These are phyloP conservation scores for Armadillidium nasatum DNA, from an alignment of 1,140 invertebrate genomes.

Conservation along the genomic window DNA sequence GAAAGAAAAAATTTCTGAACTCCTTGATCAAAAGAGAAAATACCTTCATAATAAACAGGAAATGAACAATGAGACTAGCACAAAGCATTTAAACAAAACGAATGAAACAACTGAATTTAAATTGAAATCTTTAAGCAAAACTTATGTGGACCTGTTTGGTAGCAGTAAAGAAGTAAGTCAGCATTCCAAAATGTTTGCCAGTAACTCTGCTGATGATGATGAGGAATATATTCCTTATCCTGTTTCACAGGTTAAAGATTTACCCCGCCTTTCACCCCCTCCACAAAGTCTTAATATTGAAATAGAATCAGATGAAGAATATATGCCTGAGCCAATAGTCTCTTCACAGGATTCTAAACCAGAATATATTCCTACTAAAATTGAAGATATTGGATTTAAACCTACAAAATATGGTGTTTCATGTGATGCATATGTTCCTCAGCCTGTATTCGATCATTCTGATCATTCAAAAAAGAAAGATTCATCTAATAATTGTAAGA, in stretches of 20 bases:
- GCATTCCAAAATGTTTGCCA: no score
- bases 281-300: background rate
- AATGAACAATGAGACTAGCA: no score
- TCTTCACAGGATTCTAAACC: background rate
- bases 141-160: no score
- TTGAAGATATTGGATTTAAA: background rate
- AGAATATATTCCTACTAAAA: slow-evolving; percentile 12
- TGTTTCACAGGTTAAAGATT: background rate
- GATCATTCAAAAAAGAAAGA: no score
- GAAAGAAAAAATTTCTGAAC: background rate
- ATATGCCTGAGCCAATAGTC: background rate
- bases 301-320: background rate
- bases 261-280: background rate
- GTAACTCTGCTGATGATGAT: background rate
- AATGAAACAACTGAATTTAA: no score
- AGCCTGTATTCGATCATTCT: background rate
- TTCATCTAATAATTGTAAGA: no score
- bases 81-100: no score
- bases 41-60: background rate
- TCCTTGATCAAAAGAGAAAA: background rate
- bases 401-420: background rate
- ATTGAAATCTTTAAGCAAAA: no score
- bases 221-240: background rate
- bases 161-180: no score
- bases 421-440: background rate